Percentiles rank a stretch among this genome's conserved stretches.
Evolutionary conservation across 1,140 invertebrate genomes (phyloP).

Genomic region (Trachymyrmex septentrionalis): DNA sequence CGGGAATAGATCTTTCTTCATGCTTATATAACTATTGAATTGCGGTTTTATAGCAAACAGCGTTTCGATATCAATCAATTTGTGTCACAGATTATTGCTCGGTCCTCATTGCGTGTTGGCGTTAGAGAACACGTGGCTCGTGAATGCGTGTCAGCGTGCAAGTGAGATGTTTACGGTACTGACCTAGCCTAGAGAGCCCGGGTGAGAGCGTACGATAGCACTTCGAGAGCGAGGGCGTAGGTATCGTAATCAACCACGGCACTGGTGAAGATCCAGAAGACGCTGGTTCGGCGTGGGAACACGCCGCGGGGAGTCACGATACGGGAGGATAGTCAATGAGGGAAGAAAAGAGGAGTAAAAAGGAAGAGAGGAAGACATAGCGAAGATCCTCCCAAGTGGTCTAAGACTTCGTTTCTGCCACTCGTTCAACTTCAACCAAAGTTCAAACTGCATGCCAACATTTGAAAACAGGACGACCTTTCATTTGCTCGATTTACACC

Average conservation of each 20-base stretch:
- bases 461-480: slow-evolving; percentile 44
- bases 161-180: slow-evolving; percentile 75
- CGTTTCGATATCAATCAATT: slow-evolving; percentile 26
- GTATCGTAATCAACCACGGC: slow-evolving; percentile 82
- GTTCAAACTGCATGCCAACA: slow-evolving; percentile 13
- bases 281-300: slow-evolving; percentile 82
- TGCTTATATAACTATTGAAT: background rate
- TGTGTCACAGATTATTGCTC: slow-evolving; percentile 69
- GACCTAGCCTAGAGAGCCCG: slow-evolving; percentile 72
- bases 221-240: slow-evolving; percentile 74
- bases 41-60: background rate
- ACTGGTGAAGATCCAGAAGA: slow-evolving; percentile 76
- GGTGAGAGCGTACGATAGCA: slow-evolving; percentile 51
- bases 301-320: slow-evolving; percentile 80
- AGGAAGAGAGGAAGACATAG: slow-evolving; percentile 43
- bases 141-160: slow-evolving; percentile 69
- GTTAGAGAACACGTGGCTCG: slow-evolving; percentile 63
- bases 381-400: slow-evolving; percentile 22
- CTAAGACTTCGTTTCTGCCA: slow-evolving; percentile 26
- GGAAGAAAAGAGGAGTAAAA: slow-evolving; percentile 66
- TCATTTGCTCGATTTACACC: slow-evolving; percentile 53
- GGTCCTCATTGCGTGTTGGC: slow-evolving; percentile 21
- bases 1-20: background rate
- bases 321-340: slow-evolving; percentile 65
- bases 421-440: slow-evolving; percentile 47